These are phyloP conservation scores for Ypsolopha scabrella DNA, from an alignment of 2,888 invertebrate genomes.

Conservation along the genomic window DNA sequence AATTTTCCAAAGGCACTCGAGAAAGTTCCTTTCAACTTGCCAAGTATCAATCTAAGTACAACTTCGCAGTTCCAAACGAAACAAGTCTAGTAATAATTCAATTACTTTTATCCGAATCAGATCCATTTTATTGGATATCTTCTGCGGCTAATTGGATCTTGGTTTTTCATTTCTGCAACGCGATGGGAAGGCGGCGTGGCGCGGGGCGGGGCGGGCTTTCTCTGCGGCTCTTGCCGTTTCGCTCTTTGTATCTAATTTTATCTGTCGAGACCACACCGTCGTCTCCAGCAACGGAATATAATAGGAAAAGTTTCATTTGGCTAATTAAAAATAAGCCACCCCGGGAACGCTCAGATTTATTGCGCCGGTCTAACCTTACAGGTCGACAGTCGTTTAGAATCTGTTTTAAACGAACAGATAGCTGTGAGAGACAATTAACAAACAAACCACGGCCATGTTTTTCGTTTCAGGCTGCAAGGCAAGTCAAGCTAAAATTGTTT, in stretches of 20 bases:
- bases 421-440: too few relatives aligned
- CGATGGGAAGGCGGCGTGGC: conserved; percentile 9
- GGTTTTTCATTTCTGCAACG: conserved; percentile 36
- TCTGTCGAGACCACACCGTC: conserved; percentile 30
- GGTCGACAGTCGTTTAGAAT: conserved; percentile 20
- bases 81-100: conserved; percentile 16
- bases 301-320: conserved; percentile 63
- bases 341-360: conserved; percentile 50
- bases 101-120: conserved; percentile 36
- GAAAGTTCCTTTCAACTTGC: too few relatives aligned
- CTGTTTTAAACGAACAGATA: not conserved
- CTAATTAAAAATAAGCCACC: conserved; percentile 63
- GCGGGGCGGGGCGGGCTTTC: conserved; percentile 26
- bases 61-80: not conserved
- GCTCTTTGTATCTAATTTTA: conserved; percentile 48
- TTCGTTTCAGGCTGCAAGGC: too few relatives aligned
- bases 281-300: conserved; percentile 49
- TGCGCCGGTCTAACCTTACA: conserved; percentile 39
- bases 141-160: conserved; percentile 53
- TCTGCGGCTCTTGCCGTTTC: conserved; percentile 18
- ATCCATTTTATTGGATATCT: conserved; percentile 42
- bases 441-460: too few relatives aligned
- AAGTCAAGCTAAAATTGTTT: too few relatives aligned
- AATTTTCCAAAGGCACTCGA: too few relatives aligned
- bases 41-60: too few relatives aligned